These are phyloP conservation scores for Ramphastos sulfuratus DNA, from an alignment of 2,113 vertebrate species.

Conservation along the genomic window DNA sequence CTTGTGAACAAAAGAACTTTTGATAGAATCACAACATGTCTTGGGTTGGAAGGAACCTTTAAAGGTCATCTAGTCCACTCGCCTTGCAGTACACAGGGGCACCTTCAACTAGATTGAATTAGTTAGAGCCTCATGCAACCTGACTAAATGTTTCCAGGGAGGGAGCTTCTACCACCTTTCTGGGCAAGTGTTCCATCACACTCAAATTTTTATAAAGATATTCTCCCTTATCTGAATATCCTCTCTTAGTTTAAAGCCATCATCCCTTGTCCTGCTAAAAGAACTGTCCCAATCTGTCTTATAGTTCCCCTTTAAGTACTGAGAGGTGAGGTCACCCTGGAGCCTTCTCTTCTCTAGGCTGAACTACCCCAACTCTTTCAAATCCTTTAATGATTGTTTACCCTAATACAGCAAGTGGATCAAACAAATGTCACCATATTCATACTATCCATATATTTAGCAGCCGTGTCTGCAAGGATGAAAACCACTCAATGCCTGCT, in stretches of 20 bases:
- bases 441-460: neutral
- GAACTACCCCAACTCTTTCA: no score
- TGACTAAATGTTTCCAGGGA: neutral
- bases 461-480: neutral
- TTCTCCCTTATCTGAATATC: no score
- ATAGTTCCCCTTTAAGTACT: no score
- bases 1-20: neutral
- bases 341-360: no score
- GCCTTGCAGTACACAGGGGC: neutral
- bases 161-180: neutral
- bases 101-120: neutral
- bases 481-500: neutral
- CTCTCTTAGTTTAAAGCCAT: no score
- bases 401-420: neutral
- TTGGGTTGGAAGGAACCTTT: neutral
- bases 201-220: no score
- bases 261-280: no score
- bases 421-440: neutral
- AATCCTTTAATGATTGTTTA: no score
- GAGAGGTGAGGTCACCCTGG: no score
- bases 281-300: no score
- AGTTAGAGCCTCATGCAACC: neutral
- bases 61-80: neutral
- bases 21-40: neutral
- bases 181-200: no score